phyloP scores from a whole-genome alignment of 1,140 invertebrate genomes.

The Notospermus geniculatus region DNA sequence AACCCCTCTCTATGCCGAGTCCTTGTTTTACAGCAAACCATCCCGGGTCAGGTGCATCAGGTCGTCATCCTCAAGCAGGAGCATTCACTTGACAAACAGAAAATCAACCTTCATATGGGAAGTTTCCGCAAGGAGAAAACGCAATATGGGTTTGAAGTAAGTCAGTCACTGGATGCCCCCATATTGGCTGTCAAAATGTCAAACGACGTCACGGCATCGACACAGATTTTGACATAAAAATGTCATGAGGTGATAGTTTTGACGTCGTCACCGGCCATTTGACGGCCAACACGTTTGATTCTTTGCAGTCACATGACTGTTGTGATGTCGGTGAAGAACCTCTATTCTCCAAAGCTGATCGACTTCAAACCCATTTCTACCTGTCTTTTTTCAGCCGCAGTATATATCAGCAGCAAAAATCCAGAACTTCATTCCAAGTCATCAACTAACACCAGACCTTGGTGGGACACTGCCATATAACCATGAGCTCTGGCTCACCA shows the following conservation, averaged over 20 bases:
- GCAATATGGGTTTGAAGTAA: not conserved
- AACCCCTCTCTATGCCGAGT: no score
- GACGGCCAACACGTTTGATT: no score
- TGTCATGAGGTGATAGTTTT: no score
- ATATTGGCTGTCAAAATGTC: no score
- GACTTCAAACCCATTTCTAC: no score
- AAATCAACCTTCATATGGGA: constrained; percentile 29
- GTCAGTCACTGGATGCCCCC: not conserved
- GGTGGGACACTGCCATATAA: constrained; percentile 43
- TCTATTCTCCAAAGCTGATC: no score
- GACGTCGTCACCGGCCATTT: no score
- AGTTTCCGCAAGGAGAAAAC: constrained; percentile 34
- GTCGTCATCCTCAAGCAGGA: constrained; percentile 40
- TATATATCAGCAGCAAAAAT: constrained; percentile 39
- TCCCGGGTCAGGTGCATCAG: constrained; percentile 41
- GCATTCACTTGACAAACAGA: constrained; percentile 21
- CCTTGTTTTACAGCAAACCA: constrained; percentile 34
- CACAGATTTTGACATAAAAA: no score
- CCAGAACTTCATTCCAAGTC: constrained; percentile 37
- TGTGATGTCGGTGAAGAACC: no score
- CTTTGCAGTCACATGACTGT: no score
- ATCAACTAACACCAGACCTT: constrained; percentile 42
- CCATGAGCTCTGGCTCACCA: constrained; percentile 45
- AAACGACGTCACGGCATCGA: no score
- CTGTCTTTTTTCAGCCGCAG: constrained; percentile 39